Evolutionary conservation across 2,888 invertebrate genomes (phyloP), one percentile per base, ranked within the genome.

Genomic region (Scaeva pyrastri): DNA sequence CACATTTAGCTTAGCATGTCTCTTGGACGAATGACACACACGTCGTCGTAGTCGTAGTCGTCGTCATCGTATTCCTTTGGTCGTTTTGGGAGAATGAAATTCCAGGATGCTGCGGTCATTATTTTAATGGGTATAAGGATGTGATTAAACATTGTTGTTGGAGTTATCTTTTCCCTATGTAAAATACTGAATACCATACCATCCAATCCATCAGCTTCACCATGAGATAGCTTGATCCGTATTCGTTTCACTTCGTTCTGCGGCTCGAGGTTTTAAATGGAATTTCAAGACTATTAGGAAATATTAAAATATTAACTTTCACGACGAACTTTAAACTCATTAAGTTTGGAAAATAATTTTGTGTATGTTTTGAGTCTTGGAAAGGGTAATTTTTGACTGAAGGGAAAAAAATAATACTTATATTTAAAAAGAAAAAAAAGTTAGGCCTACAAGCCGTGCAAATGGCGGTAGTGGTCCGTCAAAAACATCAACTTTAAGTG

Each of bases 121-220:
- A 82, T 86, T 82, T 86, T 86, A 86, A 86, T 86, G 74, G 82
- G 56, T 48, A 39, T 52, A 86, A 71, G 86, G 86, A 86, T 86
- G 86, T 78, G 86, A 86, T 77, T 86, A 86, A 82, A 86, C 82
- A 86, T 77, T 86, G n/a, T 82, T 74, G 82, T 60, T 70, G 86
- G 73, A 74, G 73, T 56, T 82, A 50, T 82, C 23, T 62, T 36
- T 52, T 43, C 12, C 26, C 23, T 52, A 12, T 6, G 0, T 2
- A 0, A 19, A 5, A 6, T 5, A 48, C 8, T 52, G 2, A 52
- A n/a, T 52, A 52, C 31, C 31, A 7, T 4, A 31, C 31, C 31
- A 7, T 5, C 31, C 31, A 7, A 31, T 52, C n/a, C 23, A 52
- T 52, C 52, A n/a, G 12, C 31, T 7, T 1, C 8, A 8, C 5